Conservation (phyloP, 1,140 invertebrate species). For the Argopecten irradians region DNA sequence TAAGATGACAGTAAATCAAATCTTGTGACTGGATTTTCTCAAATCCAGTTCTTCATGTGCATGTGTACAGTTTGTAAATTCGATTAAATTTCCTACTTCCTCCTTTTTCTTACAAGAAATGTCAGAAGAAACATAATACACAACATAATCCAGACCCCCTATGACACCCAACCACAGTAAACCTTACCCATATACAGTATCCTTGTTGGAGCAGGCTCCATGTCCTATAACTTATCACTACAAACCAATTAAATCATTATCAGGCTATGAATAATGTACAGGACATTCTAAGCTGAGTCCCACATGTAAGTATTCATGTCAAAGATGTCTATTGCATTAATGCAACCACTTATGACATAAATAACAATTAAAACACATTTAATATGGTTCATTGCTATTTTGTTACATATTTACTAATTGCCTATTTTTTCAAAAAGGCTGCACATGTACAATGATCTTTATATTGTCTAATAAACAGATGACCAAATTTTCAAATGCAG, state of each 20-base stretch:
- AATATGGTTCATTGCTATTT: too few relatives aligned
- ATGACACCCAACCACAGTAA: neutral
- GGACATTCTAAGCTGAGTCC: neutral
- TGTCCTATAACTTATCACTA: neutral
- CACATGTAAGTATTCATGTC: neutral
- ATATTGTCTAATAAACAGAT: too few relatives aligned
- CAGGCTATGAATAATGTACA: neutral
- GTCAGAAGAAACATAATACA: neutral
- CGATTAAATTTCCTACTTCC: neutral
- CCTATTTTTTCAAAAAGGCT: too few relatives aligned
- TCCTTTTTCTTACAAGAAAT: neutral
- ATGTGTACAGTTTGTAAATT: neutral
- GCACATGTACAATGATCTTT: too few relatives aligned
- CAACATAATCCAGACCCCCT: neutral
- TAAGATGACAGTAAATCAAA: neutral
- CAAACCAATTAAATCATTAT: conserved; percentile 10
- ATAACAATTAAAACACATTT: too few relatives aligned
- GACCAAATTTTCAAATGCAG: too few relatives aligned
- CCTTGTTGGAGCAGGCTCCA: neutral
- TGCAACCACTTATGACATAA: neutral
- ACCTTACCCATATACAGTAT: neutral
- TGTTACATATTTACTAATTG: too few relatives aligned
- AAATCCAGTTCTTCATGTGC: neutral
- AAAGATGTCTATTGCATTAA: too few relatives aligned
- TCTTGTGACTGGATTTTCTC: neutral